A percentile compares a stretch with the other conserved stretches of the same genome.
Evolutionary conservation across 2,888 invertebrate genomes (phyloP).

Genomic region (Neoitamus cyanurus): DNA sequence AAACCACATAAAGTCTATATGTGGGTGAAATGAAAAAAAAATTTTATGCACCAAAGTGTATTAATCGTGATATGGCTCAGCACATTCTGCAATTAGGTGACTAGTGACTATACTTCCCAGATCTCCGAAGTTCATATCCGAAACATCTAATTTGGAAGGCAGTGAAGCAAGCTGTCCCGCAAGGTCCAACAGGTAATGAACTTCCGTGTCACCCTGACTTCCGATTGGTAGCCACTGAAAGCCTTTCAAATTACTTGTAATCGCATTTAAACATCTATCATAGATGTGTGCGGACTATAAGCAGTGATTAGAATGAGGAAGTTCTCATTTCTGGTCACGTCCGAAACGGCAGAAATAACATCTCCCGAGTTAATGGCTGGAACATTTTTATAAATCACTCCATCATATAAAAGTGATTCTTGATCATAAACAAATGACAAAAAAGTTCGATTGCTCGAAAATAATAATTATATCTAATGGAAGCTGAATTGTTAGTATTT

Average conservation of each 20-base stretch:
- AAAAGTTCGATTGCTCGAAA: neutral
- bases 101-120: neutral
- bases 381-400: neutral
- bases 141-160: constrained; percentile 1
- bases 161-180: neutral
- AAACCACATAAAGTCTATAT: no score
- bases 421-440: neutral
- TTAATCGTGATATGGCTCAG: neutral
- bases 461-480: neutral
- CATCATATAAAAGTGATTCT: neutral
- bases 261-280: neutral
- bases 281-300: neutral
- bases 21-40: no score
- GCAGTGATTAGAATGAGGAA: neutral
- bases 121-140: neutral
- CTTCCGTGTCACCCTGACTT: neutral
- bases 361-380: neutral
- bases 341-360: neutral
- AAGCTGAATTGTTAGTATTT: no score
- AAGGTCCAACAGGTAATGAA: neutral
- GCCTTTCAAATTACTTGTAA: neutral
- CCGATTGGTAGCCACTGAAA: neutral
- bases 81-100: neutral
- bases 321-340: neutral
- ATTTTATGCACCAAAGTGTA: neutral